Evolutionary conservation across 2,113 vertebrate species (phyloP).

Genomic region (Scolopax mira): DNA sequence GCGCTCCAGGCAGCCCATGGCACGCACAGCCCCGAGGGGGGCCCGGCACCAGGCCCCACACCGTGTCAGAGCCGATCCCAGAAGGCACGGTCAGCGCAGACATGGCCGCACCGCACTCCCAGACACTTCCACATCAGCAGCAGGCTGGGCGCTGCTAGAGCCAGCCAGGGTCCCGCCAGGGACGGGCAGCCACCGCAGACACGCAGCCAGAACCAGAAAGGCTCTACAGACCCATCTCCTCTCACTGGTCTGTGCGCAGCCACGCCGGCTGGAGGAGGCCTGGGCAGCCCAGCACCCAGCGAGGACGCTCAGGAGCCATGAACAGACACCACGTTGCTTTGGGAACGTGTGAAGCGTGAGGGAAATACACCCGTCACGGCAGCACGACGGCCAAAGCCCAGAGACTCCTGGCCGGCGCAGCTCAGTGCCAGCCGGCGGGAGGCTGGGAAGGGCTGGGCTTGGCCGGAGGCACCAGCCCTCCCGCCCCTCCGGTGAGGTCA

Average conservation of each 20-base stretch:
- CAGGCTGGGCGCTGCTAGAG: accelerated
- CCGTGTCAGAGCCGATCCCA: accelerated
- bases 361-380: background rate
- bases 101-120: accelerated
- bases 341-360: background rate
- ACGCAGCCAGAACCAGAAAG: accelerated
- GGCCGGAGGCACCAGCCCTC: background rate
- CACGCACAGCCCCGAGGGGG: accelerated
- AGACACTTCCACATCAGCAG: accelerated
- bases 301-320: background rate
- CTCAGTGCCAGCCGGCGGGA: background rate
- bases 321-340: background rate
- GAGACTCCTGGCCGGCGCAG: background rate
- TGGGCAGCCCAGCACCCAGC: accelerated
- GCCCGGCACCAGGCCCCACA: accelerated
- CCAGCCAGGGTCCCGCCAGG: background rate
- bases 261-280: accelerated
- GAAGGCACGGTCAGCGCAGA: accelerated
- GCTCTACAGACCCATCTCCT: accelerated
- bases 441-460: background rate
- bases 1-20: background rate
- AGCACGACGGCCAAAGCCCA: background rate
- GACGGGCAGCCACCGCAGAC: background rate
- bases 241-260: accelerated
- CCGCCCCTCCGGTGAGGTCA: background rate